phyloP scores from a whole-genome alignment of 2,888 invertebrate species.

The Dicranocentrus wangi region DNA sequence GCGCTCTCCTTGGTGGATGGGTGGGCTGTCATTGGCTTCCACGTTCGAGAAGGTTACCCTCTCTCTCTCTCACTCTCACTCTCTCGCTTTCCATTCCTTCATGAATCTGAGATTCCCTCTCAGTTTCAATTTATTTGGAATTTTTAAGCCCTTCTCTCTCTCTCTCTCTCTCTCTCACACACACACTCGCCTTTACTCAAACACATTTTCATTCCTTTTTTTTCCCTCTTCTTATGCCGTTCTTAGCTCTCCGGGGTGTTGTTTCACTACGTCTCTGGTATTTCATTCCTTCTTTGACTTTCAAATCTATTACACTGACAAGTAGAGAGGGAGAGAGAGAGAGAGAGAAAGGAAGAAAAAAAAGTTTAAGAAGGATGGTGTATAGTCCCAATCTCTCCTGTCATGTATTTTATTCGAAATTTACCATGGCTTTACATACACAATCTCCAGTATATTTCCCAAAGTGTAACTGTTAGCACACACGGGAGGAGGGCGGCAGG shows the following conservation, averaged over 20 bases:
- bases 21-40: conserved; percentile 38
- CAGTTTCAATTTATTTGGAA: conserved; percentile 65
- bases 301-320: conserved; percentile 66
- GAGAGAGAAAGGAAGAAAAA: conserved; percentile 34
- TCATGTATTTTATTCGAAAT: conserved; percentile 61
- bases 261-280: conserved; percentile 66
- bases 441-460: too few species aligned
- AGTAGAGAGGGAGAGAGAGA: conserved; percentile 31
- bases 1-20: not conserved
- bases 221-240: conserved; percentile 52
- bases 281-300: conserved; percentile 66
- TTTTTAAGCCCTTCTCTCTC: conserved; percentile 56
- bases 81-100: conserved; percentile 8
- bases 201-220: conserved; percentile 61
- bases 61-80: conserved; percentile 5
- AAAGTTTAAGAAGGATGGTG: conserved; percentile 59
- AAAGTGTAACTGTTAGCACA: not conserved
- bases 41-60: conserved; percentile 17
- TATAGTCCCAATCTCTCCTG: conserved; percentile 55
- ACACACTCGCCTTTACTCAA: conserved; percentile 23
- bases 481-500: not conserved
- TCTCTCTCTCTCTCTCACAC: conserved; percentile 32
- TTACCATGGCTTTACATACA: conserved; percentile 51
- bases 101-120: conserved; percentile 64
- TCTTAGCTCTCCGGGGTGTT: conserved; percentile 64